phyloP scores from a whole-genome alignment of 1,140 invertebrate genomes.

The Hylaeus volcanicus region DNA sequence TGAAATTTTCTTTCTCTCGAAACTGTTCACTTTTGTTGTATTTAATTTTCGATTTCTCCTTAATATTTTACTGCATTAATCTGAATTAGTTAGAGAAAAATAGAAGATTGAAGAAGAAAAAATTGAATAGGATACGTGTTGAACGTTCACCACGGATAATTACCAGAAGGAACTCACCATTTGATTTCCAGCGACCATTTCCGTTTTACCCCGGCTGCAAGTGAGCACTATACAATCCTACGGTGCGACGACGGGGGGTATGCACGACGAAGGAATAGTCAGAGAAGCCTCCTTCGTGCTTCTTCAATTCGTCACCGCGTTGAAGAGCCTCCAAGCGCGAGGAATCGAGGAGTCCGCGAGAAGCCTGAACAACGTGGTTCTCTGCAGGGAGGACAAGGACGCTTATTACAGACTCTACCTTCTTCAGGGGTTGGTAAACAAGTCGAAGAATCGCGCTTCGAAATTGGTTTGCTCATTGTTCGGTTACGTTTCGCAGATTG shows the following conservation, averaged over 20 bases:
- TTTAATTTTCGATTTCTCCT: no score
- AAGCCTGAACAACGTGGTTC: constrained; percentile 84
- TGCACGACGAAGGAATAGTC: constrained; percentile 76
- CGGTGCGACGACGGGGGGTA: constrained; percentile 75
- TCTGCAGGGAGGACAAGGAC: constrained; percentile 83
- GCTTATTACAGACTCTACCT: constrained; percentile 85
- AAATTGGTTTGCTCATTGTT: constrained; percentile 32
- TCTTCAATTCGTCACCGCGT: constrained; percentile 89
- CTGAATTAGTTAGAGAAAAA: no score
- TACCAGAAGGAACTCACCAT: background rate
- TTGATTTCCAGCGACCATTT: constrained; percentile 85
- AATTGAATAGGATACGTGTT: no score
- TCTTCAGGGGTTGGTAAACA: constrained; percentile 84
- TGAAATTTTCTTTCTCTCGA: background rate
- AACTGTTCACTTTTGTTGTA: no score
- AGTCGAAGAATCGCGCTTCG: background rate
- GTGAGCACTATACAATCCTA: constrained; percentile 86
- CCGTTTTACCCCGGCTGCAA: constrained; percentile 86
- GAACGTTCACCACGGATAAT: no score
- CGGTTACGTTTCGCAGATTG: constrained; percentile 75
- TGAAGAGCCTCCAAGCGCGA: constrained; percentile 91
- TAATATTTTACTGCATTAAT: no score
- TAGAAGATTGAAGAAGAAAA: no score
- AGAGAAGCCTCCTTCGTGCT: constrained; percentile 86
- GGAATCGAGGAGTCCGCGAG: constrained; percentile 89